Percentiles rank a stretch among this genome's conserved stretches.
Conservation (phyloP, 2,797 vertebrate genomes). For the Cyprinodon diabolis region DNA sequence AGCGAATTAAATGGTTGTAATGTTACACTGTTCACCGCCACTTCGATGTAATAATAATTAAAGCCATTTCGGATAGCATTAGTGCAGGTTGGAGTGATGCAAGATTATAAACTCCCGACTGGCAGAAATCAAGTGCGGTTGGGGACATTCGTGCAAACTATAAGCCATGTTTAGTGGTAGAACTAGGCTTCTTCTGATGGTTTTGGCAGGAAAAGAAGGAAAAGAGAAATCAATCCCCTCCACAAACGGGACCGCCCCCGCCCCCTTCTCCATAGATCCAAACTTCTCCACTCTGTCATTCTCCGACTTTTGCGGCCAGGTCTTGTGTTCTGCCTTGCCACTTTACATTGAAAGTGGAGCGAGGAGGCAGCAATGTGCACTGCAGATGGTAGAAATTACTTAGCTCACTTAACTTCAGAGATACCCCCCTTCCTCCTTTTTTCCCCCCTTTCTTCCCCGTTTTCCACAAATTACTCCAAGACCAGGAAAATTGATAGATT, state of each 20-base stretch:
- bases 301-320: constrained; percentile 67
- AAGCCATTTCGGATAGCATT: constrained; percentile 51
- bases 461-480: constrained; percentile 79
- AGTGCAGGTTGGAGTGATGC: constrained; percentile 65
- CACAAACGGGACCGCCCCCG: constrained; percentile 41
- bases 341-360: constrained; percentile 71
- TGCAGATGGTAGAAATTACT: constrained; percentile 84
- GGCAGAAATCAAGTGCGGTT: constrained; percentile 44
- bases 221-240: constrained; percentile 34
- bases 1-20: constrained; percentile 50
- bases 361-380: constrained; percentile 76
- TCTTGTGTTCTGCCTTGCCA: constrained; percentile 70
- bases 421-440: constrained; percentile 36
- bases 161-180: constrained; percentile 49
- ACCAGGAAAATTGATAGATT: constrained; percentile 73
- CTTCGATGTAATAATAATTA: constrained; percentile 65
- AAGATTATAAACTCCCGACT: constrained; percentile 62
- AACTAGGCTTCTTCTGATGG: constrained; percentile 41
- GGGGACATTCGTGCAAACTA: constrained; percentile 48
- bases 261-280: constrained; percentile 54
- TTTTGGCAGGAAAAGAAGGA: constrained; percentile 38
- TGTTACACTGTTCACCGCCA: constrained; percentile 16
- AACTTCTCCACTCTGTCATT: constrained; percentile 75
- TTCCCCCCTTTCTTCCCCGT: constrained; percentile 49
- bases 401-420: constrained; percentile 78